A percentile compares a stretch with the other conserved stretches of the same genome.
Evolutionary conservation across 2,888 invertebrate genomes (phyloP).

Genomic region (Ochropleura plecta): DNA sequence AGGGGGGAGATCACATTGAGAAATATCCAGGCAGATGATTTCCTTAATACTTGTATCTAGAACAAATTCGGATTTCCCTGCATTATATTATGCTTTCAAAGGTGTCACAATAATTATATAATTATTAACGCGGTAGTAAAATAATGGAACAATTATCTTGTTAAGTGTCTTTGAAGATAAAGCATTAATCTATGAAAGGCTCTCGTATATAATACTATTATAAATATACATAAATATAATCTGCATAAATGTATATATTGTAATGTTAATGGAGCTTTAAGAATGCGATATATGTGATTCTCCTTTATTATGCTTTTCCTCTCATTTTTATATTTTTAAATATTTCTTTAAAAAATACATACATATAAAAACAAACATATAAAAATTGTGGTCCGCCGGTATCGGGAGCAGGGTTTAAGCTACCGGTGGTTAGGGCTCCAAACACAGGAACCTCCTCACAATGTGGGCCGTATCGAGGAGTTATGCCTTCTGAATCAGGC

Average conservation of each 20-base stretch:
- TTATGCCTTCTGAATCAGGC: too few relatives aligned
- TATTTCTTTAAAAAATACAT: too few relatives aligned
- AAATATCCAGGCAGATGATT: neutral
- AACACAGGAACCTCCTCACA: too few relatives aligned
- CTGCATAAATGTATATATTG: neutral
- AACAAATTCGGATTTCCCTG: neutral
- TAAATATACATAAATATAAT: neutral
- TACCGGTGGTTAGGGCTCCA: too few relatives aligned
- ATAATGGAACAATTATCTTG: slow-evolving; percentile 12
- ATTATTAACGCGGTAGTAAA: slow-evolving; percentile 14
- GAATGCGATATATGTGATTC: neutral
- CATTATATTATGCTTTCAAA: neutral
- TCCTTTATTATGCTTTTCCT: too few relatives aligned
- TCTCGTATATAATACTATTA: neutral
- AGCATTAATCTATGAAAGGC: slow-evolving; percentile 2
- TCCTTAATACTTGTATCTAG: neutral
- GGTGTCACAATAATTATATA: neutral
- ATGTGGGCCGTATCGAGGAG: too few relatives aligned
- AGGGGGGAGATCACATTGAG: too few relatives aligned
- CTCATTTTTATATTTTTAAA: too few relatives aligned
- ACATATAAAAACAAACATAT: too few relatives aligned
- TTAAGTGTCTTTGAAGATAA: slow-evolving; percentile 10
- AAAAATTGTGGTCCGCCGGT: too few relatives aligned
- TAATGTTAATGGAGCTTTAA: neutral
- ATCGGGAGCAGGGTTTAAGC: too few relatives aligned